Percentiles rank a stretch among this genome's conserved stretches.
Conservation (phyloP, 2,888 invertebrate species). For the Liodrosophila aerea region DNA sequence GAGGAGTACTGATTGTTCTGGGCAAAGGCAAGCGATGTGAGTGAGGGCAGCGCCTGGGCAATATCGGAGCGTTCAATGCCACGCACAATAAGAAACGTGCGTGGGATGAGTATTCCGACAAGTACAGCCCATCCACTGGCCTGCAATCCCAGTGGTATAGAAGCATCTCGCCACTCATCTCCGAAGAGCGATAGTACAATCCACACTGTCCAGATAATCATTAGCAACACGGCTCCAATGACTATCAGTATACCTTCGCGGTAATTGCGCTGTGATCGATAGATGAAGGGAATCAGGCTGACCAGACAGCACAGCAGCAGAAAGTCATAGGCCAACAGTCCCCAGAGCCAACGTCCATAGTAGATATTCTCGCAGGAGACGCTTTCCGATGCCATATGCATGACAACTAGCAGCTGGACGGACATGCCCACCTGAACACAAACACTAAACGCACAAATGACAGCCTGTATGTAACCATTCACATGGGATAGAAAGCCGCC, state of each 20-base stretch:
- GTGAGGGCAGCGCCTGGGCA: conserved; percentile 84
- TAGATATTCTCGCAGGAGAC: conserved; percentile 83
- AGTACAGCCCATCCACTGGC: conserved; percentile 86
- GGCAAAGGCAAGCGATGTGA: conserved; percentile 82
- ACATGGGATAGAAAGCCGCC: conserved; percentile 88
- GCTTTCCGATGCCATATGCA: conserved; percentile 83
- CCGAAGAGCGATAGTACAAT: conserved; percentile 84
- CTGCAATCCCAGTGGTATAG: conserved; percentile 85
- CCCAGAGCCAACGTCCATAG: conserved; percentile 83
- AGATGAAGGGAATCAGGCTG: conserved; percentile 85
- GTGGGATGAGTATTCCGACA: conserved; percentile 86
- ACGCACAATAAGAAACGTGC: conserved; percentile 87
- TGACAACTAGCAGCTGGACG: conserved; percentile 82
- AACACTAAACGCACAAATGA: conserved; percentile 86
- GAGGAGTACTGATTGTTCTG: conserved; percentile 83
- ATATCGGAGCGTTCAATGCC: conserved; percentile 85
- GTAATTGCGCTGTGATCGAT: conserved; percentile 87
- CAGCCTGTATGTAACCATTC: conserved; percentile 87
- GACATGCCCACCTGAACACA: conserved; percentile 85
- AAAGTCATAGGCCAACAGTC: conserved; percentile 85
- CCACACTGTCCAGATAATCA: conserved; percentile 86
- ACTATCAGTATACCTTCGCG: conserved; percentile 85
- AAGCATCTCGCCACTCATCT: conserved; percentile 84
- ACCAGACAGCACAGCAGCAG: conserved; percentile 85
- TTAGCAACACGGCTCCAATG: conserved; percentile 84